Evolutionary conservation across 2,797 vertebrate species (phyloP), one percentile per base, ranked within the genome.

Genomic region (Leontopithecus rosalia): DNA sequence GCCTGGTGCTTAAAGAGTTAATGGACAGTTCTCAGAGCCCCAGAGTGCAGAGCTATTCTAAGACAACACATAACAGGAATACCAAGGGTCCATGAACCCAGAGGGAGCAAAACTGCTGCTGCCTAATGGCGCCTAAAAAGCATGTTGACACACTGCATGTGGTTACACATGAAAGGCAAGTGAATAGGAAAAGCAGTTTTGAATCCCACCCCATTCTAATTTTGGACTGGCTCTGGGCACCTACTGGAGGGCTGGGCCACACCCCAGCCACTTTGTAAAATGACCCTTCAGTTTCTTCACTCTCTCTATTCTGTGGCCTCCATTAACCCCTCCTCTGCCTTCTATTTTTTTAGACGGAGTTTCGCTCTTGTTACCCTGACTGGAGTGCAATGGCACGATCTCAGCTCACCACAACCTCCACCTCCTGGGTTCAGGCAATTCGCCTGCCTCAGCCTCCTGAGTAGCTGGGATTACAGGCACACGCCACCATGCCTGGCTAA

Each of bases 121-220:
- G 97, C 58, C 97, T 95, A 58, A 91, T n/a, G 97, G 98, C 96
- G 83, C 98, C 97, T 52, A 85, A 50, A 50, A 79, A 98, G 98
- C 98, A 58, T 97, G 97, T 76, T 97, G 98, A 97, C 97, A 98
- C 96, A 4, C 98, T 97, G 96, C 33, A 2, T 97, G 98, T 95
- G 98, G 98, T 98, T 58, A 48, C 67, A 98, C 97, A 98, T 96
- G 98, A 98, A 98, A 98, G 98, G 89, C 91, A 57, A 85, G 77
- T 77, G 95, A 61, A 86, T 89, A 97, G 97, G 95, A 94, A 94
- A 94, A 96, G 94, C 3, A 83, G 93, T 82, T 97, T 75, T 97
- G 88, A 97, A 85, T 3, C 96, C 97, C 96, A 95, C 95, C 91
- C 14, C 76, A 96, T 96, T 94, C 98, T 97, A 96, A 95, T 89